Evolutionary conservation across 2,888 invertebrate genomes (phyloP).

Genomic region (Chrysomela aeneicollis): DNA sequence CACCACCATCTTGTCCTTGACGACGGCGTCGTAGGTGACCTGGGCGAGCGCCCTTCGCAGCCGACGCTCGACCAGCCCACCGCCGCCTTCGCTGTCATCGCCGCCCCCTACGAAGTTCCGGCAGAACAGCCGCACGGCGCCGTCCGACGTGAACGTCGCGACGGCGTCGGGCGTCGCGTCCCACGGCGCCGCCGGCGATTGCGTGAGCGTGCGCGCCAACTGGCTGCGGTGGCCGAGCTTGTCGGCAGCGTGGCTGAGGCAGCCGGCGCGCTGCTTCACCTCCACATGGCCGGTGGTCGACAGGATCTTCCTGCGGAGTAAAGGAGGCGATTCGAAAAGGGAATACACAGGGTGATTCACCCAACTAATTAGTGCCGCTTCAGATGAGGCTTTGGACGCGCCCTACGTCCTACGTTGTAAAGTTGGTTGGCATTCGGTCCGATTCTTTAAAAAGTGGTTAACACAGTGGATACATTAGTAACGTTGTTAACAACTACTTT

Average conservation of each 20-base stretch:
- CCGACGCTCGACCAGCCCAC: conserved; percentile 59
- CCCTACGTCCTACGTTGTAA: too few relatives aligned
- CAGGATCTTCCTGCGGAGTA: conserved; percentile 71
- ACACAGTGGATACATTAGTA: too few relatives aligned
- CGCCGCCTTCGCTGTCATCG: conserved; percentile 6
- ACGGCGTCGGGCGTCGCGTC: conserved; percentile 71
- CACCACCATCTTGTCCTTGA: conserved; percentile 79
- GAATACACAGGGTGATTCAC: too few relatives aligned
- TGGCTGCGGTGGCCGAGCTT: conserved; percentile 82
- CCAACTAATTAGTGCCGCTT: neutral
- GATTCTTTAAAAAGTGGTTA: too few relatives aligned
- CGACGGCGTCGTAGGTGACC: conserved; percentile 81
- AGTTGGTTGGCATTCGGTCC: too few relatives aligned
- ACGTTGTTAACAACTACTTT: too few relatives aligned
- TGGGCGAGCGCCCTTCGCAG: conserved; percentile 70
- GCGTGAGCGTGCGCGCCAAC: conserved; percentile 80
- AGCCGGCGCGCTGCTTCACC: conserved; percentile 90
- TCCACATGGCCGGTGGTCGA: conserved; percentile 76
- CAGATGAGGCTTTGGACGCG: too few relatives aligned
- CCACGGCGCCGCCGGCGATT: conserved; percentile 76
- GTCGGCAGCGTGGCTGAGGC: conserved; percentile 86
- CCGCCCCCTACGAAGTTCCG: conserved; percentile 67
- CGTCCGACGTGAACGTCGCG: conserved; percentile 79
- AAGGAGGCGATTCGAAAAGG: too few relatives aligned
- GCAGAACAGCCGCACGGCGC: conserved; percentile 74